Base-by-base conservation (phyloP, 1,140 invertebrate species). In the Nebria ingens region DNA sequence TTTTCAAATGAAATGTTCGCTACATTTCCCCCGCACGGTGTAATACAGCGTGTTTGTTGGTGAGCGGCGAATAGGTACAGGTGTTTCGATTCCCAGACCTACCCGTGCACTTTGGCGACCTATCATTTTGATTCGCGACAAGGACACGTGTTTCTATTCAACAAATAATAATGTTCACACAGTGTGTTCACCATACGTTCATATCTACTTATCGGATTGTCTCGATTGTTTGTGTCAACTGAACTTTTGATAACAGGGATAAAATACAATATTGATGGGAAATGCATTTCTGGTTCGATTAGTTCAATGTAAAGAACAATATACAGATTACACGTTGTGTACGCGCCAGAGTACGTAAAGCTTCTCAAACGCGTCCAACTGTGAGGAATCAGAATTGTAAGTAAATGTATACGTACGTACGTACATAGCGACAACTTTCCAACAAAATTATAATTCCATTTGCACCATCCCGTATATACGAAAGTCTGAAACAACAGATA, bases 1-100 rank as follows among this genome's bases (percentile, higher is more conserved):
- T 45, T 45, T 45, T 45, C 40, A 45, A 45, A 45, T 45, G 40
- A 45, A 45, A 45, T 45, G 9, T 45, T 45, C 40, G 40, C 40
- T 45, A 45, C 40, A 45, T 45, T 45, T 45, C 40, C 3, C 40
- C 17, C 15, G 40, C 40, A n/a, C n/a, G 9, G 40, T 45, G 40
- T 45, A 12, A 45, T 45, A 45, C 25, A 29, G 13, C 6, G 40
- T 45, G 4, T 17, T 45, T 17, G 40, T 45, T 45, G 15, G 40
- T 45, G 6, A n/a, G n/a, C n/a, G n/a, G n/a, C n/a, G n/a, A n/a
- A n/a, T n/a, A n/a, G n/a, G n/a, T 45, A 17, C 40, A 45, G 40
- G 40, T 45, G 40, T 45, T 17, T 17, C 15, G 6, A 45, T 45
- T 45, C 40, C 40, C 40, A 45, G 40, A 45, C 40, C 40, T 45